A percentile compares a stretch with the other conserved stretches of the same genome.
Conservation (phyloP, 2,797 vertebrate species). For the Epinephelus malabaricus region DNA sequence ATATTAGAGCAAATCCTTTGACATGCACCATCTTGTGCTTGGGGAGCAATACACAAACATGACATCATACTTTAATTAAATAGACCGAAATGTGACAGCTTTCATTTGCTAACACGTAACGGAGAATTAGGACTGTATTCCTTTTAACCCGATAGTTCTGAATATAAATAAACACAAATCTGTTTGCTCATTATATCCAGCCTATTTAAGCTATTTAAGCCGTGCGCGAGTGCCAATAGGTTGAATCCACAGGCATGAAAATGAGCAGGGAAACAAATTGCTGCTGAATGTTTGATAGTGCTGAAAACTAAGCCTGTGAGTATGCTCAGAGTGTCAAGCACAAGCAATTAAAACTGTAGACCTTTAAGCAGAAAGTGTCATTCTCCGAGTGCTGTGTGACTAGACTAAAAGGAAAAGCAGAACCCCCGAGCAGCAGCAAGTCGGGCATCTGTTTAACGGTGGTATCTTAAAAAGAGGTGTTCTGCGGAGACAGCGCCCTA, state of each 20-base stretch:
- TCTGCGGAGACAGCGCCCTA: slow-evolving; percentile 35
- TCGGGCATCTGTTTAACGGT: slow-evolving; percentile 36
- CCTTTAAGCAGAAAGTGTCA: slow-evolving; percentile 49
- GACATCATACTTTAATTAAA: neutral
- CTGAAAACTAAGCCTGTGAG: slow-evolving; percentile 38
- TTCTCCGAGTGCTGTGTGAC: slow-evolving; percentile 18
- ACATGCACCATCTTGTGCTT: neutral
- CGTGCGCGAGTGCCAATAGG: slow-evolving; percentile 22
- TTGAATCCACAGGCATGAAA: slow-evolving; percentile 36
- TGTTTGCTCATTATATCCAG: slow-evolving; percentile 36
- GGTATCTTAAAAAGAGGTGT: slow-evolving; percentile 38
- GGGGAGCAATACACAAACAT: neutral
- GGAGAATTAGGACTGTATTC: neutral
- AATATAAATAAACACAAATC: slow-evolving; percentile 48
- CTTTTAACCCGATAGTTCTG: neutral
- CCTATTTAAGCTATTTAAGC: slow-evolving; percentile 38
- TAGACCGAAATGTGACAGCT: neutral
- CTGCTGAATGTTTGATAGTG: slow-evolving; percentile 34
- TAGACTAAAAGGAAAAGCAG: slow-evolving; percentile 35
- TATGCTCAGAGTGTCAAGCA: slow-evolving; percentile 45
- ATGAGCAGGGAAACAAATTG: slow-evolving; percentile 44
- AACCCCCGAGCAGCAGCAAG: neutral
- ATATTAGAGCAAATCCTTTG: neutral
- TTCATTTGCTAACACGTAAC: neutral
- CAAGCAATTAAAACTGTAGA: slow-evolving; percentile 57